Evolutionary conservation across 2,888 invertebrate species (phyloP).

Genomic region (Abscondita cerata): DNA sequence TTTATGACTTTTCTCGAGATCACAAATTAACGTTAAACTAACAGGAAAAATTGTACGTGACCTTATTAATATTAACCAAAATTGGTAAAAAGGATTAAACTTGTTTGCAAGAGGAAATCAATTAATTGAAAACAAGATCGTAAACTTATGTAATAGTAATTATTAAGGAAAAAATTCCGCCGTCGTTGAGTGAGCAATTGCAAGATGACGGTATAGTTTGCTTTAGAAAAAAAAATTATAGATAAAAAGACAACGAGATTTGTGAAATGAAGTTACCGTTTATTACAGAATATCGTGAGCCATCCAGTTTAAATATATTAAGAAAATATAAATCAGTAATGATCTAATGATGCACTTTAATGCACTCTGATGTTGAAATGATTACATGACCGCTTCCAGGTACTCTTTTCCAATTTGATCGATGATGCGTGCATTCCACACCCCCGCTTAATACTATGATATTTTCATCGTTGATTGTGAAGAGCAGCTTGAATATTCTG

Average conservation of each 20-base stretch:
- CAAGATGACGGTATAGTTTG: no score
- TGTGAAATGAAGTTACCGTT: background rate
- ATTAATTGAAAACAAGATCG: conserved; percentile 2
- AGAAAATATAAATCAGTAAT: conserved; percentile 30
- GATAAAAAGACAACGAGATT: background rate
- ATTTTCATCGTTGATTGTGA: conserved; percentile 14
- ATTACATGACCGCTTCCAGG: conserved; percentile 26
- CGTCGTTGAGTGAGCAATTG: no score
- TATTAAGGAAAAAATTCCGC: no score
- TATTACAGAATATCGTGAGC: conserved; percentile 20
- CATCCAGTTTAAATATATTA: conserved; percentile 31
- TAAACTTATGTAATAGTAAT: conserved; percentile 5
- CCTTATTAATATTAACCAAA: background rate
- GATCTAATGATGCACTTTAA: conserved; percentile 20
- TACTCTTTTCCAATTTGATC: conserved; percentile 18
- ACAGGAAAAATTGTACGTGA: background rate
- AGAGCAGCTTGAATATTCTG: conserved; percentile 24
- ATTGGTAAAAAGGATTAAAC: conserved; percentile 6
- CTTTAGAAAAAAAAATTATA: no score
- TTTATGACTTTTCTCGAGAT: no score
- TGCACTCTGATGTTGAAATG: conserved; percentile 21
- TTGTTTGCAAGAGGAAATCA: background rate
- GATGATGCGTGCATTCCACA: conserved; percentile 27
- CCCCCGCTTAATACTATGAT: conserved; percentile 21
- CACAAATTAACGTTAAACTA: no score